phyloP scores from a whole-genome alignment of 1,140 invertebrate species.

The Drosophila grimshawi region DNA sequence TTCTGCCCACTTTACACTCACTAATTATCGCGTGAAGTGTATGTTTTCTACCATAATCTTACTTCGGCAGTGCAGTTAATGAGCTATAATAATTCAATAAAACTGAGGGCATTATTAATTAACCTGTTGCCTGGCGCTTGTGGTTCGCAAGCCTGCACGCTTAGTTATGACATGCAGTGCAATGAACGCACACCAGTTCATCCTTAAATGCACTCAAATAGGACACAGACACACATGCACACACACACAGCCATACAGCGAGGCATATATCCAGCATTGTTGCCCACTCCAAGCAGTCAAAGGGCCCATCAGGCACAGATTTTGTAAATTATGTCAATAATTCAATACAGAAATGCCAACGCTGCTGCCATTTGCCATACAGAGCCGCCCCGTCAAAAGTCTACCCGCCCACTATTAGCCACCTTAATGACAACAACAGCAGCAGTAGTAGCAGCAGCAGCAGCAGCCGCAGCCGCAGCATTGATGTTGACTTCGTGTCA shows the following conservation, averaged over 20 bases:
- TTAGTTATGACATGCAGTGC: conserved; percentile 72
- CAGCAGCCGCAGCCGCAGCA: conserved; percentile 7
- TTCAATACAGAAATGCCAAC: conserved; percentile 79
- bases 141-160: conserved; percentile 34
- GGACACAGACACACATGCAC: conserved; percentile 18
- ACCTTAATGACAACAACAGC: conserved; percentile 60
- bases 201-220: conserved; percentile 19
- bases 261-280: conserved; percentile 45
- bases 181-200: conserved; percentile 34
- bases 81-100: conserved; percentile 81
- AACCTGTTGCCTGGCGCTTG: conserved; percentile 63
- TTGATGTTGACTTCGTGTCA: conserved; percentile 59
- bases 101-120: conserved; percentile 77
- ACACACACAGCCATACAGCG: conserved; percentile 12
- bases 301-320: conserved; percentile 81
- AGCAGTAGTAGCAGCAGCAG: conserved; percentile 21
- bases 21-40: not conserved
- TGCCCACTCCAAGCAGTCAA: conserved; percentile 65
- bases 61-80: conserved; percentile 69
- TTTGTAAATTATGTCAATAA: conserved; percentile 83
- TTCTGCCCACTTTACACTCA: conserved; percentile 1
- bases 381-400: not conserved
- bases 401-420: conserved; percentile 23
- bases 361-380: conserved; percentile 70
- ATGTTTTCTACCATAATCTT: conserved; percentile 48